Conservation (phyloP, 1,140 invertebrate species). For the Diabrotica undecimpunctata region DNA sequence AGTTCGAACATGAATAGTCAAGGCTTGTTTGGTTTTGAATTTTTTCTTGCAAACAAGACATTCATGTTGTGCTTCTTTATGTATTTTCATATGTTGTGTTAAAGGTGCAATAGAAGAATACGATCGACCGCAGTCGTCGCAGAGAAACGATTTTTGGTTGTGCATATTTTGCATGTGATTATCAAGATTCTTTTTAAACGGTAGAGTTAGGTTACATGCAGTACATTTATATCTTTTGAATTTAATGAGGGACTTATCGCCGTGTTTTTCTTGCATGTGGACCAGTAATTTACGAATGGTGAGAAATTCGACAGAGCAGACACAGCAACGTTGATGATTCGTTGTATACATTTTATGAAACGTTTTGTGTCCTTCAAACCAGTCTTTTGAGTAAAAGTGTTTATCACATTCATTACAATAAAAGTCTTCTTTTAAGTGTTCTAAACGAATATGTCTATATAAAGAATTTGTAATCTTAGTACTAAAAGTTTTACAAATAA, state of each 20-base stretch:
- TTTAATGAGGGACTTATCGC: neutral
- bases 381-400: neutral
- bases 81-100: too few relatives aligned
- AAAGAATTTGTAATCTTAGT: neutral
- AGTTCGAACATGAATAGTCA: neutral
- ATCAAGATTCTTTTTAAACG: too few relatives aligned
- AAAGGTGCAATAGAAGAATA: too few relatives aligned
- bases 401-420: neutral
- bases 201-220: too few relatives aligned
- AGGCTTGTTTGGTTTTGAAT: neutral
- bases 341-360: neutral
- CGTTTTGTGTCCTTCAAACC: neutral
- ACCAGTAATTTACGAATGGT: too few relatives aligned
- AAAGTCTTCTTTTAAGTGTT: neutral
- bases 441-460: neutral
- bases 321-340: too few relatives aligned
- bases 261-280: neutral
- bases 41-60: too few relatives aligned
- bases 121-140: too few relatives aligned
- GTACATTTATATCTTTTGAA: neutral
- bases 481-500: neutral
- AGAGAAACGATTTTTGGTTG: too few relatives aligned
- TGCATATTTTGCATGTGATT: too few relatives aligned
- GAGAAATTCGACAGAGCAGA: too few relatives aligned
- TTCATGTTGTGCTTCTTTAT: too few relatives aligned